These are phyloP conservation scores for Troilus luridus DNA, from an alignment of 2,888 invertebrate species.

Conservation along the genomic window DNA sequence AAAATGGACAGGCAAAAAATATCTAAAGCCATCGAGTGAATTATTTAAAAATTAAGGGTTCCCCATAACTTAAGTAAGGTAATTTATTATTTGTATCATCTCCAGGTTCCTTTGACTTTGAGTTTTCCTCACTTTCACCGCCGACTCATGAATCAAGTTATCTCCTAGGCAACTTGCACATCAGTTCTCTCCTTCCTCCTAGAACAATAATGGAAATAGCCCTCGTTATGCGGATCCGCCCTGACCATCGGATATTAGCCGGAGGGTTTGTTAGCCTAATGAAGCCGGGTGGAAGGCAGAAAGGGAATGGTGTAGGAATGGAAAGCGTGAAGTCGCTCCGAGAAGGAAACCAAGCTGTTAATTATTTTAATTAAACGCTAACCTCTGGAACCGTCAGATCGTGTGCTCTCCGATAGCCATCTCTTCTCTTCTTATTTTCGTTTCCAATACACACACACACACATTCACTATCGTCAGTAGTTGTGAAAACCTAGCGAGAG, in stretches of 20 bases:
- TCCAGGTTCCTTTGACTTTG: neutral
- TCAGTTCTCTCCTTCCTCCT: neutral
- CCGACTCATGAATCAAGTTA: neutral
- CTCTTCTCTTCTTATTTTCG: constrained; percentile 34
- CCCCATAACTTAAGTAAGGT: too few relatives aligned
- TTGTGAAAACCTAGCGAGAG: neutral
- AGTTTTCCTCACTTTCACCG: neutral
- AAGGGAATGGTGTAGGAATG: constrained; percentile 33
- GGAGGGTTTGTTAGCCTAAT: constrained; percentile 44
- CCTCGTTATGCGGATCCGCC: constrained; percentile 10
- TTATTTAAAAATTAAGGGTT: too few relatives aligned
- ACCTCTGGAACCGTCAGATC: constrained; percentile 42
- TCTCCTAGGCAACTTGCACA: neutral
- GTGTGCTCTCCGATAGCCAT: constrained; percentile 18
- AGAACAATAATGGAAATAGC: neutral
- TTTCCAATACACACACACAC: constrained; percentile 43
- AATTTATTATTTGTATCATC: neutral
- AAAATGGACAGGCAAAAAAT: too few relatives aligned
- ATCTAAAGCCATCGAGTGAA: too few relatives aligned
- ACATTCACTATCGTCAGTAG: neutral
- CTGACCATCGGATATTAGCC: neutral
- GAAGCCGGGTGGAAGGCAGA: constrained; percentile 5
- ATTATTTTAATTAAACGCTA: constrained; percentile 54
- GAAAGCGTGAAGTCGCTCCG: constrained; percentile 50
- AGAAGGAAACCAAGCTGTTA: constrained; percentile 33